Conservation (phyloP, 2,888 invertebrate genomes). For the Andrena praecox region DNA sequence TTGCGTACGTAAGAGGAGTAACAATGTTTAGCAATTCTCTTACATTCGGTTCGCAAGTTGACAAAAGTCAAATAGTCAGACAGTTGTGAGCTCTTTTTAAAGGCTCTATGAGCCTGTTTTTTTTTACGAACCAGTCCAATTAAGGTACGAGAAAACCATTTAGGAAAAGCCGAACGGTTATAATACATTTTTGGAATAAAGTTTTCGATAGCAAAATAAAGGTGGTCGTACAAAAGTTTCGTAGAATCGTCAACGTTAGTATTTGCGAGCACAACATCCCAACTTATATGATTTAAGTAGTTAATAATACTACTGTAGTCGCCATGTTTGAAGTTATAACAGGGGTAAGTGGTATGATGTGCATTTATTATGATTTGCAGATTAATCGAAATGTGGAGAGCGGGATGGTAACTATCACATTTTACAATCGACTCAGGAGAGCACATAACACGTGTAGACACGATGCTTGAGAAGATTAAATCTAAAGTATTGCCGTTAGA, state of each 20-base stretch:
- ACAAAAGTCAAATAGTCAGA: background rate
- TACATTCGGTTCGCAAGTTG: background rate
- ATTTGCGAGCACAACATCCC: slow-evolving; percentile 1
- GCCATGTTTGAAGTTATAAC: slow-evolving; percentile 7
- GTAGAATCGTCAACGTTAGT: background rate
- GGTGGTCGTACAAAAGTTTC: background rate
- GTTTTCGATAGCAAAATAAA: slow-evolving; percentile 8
- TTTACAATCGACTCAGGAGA: slow-evolving; percentile 6
- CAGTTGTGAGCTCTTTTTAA: background rate
- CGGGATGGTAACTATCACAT: slow-evolving; percentile 2
- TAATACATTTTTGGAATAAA: slow-evolving; percentile 14
- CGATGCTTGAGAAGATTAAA: background rate
- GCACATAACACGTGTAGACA: background rate
- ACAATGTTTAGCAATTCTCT: background rate
- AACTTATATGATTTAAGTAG: slow-evolving; percentile 1
- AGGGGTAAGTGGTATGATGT: background rate
- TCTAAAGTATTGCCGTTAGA: background rate
- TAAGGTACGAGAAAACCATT: slow-evolving; percentile 8
- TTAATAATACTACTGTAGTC: slow-evolving; percentile 9
- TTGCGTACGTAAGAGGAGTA: background rate
- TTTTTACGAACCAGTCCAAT: background rate
- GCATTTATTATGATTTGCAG: slow-evolving; percentile 6
- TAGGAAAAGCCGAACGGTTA: background rate
- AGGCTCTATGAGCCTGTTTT: background rate
- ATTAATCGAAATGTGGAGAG: slow-evolving; percentile 13